These are phyloP conservation scores for Rhynchotus rufescens DNA, from an alignment of 2,797 vertebrate species.

Conservation along the genomic window DNA sequence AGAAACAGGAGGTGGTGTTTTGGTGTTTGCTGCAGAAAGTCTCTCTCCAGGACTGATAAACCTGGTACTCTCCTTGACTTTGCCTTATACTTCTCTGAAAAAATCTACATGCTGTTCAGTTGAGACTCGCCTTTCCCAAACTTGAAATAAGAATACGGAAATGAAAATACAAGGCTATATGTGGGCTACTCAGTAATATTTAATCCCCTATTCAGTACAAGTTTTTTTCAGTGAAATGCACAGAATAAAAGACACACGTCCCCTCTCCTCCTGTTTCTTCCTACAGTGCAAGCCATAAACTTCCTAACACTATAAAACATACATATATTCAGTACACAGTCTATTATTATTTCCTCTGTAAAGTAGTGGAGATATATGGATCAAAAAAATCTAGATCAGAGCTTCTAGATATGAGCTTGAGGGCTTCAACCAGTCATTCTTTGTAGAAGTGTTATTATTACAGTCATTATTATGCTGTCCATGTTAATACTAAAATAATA, in stretches of 20 bases:
- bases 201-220: neutral
- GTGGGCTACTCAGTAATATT: neutral
- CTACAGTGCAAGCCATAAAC: neutral
- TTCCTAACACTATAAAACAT: neutral
- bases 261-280: neutral
- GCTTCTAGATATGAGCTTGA: too few species aligned
- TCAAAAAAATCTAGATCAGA: neutral
- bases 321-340: fast-evolving
- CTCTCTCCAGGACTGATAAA: neutral
- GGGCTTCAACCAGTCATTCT: neutral
- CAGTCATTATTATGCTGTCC: neutral
- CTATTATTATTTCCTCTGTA: neutral
- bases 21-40: neutral
- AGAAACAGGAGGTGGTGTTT: neutral
- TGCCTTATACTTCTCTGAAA: neutral
- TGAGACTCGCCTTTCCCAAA: neutral
- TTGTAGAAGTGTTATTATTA: neutral
- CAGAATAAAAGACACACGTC: neutral
- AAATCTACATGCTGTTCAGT: neutral
- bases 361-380: neutral
- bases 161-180: neutral
- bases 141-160: neutral
- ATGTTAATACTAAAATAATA: neutral
- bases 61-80: neutral
- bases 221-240: neutral